phyloP scores from a whole-genome alignment of 2,797 vertebrate genomes.

The Aplochiton taeniatus region DNA sequence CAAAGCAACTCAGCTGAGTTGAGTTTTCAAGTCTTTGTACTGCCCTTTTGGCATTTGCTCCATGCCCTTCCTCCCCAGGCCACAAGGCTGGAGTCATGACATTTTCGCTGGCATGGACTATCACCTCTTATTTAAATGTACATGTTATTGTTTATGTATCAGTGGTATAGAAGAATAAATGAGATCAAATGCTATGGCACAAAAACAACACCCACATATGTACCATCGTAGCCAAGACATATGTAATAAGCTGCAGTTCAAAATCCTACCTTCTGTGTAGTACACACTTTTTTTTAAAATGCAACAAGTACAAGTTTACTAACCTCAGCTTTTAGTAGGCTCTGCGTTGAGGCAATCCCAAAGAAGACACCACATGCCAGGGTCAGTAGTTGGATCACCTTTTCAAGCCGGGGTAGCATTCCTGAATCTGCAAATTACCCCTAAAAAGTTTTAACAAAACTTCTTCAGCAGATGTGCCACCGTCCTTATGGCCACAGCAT shows the following conservation, averaged over 20 bases:
- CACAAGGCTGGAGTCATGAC: conserved; percentile 37
- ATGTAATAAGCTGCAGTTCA: not conserved
- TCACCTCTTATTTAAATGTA: conserved; percentile 24
- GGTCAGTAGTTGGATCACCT: conserved; percentile 55
- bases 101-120: conserved; percentile 29
- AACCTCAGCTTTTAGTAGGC: conserved; percentile 71
- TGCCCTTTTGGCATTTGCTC: conserved; percentile 20
- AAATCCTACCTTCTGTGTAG: not conserved
- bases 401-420: conserved; percentile 62
- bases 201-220: too few relatives aligned
- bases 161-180: not conserved
- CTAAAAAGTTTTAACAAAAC: conserved; percentile 12
- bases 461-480: conserved; percentile 7
- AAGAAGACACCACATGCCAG: conserved; percentile 65
- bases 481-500: conserved; percentile 7
- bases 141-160: not conserved
- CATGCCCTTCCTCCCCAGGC: conserved; percentile 28
- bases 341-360: conserved; percentile 51
- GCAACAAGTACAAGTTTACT: conserved; percentile 25
- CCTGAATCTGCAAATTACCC: conserved; percentile 37
- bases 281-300: too few relatives aligned
- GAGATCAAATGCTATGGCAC: too few relatives aligned
- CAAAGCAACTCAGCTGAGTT: conserved; percentile 63
- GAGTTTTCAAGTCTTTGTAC: conserved; percentile 35
- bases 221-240: too few relatives aligned